phyloP scores from a whole-genome alignment of 2,888 invertebrate genomes.

The Gortyna flavago region DNA sequence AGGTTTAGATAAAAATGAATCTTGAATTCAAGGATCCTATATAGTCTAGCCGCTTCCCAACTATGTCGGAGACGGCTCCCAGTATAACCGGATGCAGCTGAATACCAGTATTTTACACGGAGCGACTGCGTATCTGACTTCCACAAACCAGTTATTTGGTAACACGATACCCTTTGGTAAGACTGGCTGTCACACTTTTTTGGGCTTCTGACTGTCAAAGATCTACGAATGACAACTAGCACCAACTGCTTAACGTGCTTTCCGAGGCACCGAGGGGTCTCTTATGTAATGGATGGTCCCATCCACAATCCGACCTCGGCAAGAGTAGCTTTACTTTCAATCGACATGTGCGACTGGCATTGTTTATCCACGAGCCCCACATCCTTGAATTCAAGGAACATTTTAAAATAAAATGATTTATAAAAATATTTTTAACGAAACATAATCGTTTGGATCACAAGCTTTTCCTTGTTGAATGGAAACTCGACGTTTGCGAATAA shows the following conservation, averaged over 20 bases:
- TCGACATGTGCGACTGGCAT: too few species aligned
- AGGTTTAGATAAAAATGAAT: neutral
- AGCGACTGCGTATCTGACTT: neutral
- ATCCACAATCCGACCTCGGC: too few species aligned
- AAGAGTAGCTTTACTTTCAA: too few species aligned
- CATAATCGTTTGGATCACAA: neutral
- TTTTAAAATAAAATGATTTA: neutral
- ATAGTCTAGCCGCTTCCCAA: too few species aligned
- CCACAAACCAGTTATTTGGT: neutral
- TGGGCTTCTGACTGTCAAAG: neutral
- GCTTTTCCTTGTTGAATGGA: constrained; percentile 11
- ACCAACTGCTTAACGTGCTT: neutral
- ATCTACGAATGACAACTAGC: neutral
- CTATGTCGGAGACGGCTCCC: neutral
- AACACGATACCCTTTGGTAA: too few species aligned
- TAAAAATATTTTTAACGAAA: constrained; percentile 11
- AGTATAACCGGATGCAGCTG: neutral
- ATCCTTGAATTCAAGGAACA: neutral
- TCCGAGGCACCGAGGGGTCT: neutral
- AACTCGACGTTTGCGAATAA: constrained; percentile 21
- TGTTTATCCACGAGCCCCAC: too few species aligned
- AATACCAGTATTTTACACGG: neutral
- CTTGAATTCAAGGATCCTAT: neutral
- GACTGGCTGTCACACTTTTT: neutral
- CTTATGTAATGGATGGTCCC: too few species aligned